Evolutionary conservation across 2,888 invertebrate genomes (phyloP).

Genomic region (Drosophila pseudotakahashii): DNA sequence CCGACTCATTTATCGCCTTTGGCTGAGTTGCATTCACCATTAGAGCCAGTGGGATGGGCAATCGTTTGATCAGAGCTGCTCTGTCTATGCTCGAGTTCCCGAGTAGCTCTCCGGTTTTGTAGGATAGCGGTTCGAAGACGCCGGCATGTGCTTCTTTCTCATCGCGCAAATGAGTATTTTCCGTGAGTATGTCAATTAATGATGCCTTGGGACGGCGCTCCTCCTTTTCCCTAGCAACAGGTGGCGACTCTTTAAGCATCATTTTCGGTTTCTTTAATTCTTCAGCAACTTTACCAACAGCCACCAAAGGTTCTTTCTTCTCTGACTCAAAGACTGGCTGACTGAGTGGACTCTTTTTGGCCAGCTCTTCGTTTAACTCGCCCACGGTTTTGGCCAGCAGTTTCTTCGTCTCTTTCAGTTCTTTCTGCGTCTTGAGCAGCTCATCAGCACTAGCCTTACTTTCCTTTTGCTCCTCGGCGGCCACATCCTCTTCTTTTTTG

Average conservation of each 20-base stretch:
- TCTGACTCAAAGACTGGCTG: slow-evolving; percentile 80
- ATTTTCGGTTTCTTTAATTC: slow-evolving; percentile 24
- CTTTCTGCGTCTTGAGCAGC: slow-evolving; percentile 79
- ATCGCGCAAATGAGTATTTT: slow-evolving; percentile 64
- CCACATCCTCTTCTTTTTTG: slow-evolving; percentile 85
- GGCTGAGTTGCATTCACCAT: slow-evolving; percentile 73
- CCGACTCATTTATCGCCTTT: slow-evolving; percentile 39
- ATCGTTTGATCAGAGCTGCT: slow-evolving; percentile 58
- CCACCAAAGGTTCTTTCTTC: background rate
- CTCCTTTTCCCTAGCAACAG: slow-evolving; percentile 31
- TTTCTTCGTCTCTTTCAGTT: slow-evolving; percentile 81
- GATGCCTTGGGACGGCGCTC: slow-evolving; percentile 49
- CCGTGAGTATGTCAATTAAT: slow-evolving; percentile 74
- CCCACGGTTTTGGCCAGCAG: slow-evolving; percentile 82
- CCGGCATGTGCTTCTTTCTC: slow-evolving; percentile 67
- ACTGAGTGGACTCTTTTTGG: slow-evolving; percentile 81
- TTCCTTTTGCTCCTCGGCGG: slow-evolving; percentile 80
- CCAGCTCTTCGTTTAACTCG: slow-evolving; percentile 84
- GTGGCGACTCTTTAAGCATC: slow-evolving; percentile 19
- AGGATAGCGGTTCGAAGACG: slow-evolving; percentile 81
- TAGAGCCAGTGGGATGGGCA: slow-evolving; percentile 80
- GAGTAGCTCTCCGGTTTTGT: slow-evolving; percentile 77
- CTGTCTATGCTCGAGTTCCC: slow-evolving; percentile 41
- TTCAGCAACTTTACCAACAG: slow-evolving; percentile 74
- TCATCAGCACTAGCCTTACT: slow-evolving; percentile 76